These are phyloP conservation scores for Osmoderma eremita DNA, from an alignment of 2,888 invertebrate species.

Conservation along the genomic window DNA sequence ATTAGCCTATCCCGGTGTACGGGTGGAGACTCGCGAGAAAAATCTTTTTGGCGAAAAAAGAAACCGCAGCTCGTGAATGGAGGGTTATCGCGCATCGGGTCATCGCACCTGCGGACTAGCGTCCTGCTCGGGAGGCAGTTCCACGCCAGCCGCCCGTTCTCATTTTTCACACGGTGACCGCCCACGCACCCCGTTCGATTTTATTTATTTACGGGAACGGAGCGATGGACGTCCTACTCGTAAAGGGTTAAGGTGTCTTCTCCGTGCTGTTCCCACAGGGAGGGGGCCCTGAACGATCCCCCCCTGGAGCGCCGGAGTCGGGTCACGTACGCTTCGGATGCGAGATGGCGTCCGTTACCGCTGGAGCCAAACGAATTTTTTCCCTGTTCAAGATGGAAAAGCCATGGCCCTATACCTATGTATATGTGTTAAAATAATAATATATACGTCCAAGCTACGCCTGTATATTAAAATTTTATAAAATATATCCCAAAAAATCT, in stretches of 20 bases:
- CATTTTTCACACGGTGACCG: constrained; percentile 41
- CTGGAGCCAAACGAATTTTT: constrained; percentile 20
- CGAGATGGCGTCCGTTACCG: constrained; percentile 22
- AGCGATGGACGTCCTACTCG: constrained; percentile 20
- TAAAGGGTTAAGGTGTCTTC: constrained; percentile 23
- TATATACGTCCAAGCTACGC: no score
- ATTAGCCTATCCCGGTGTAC: constrained; percentile 64
- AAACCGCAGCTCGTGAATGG: constrained; percentile 64
- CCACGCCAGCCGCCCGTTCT: constrained; percentile 46
- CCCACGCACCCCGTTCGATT: constrained; percentile 34
- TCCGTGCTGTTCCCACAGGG: constrained; percentile 3
- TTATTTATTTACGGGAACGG: constrained; percentile 38
- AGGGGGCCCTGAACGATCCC: neutral
- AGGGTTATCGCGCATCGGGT: constrained; percentile 64
- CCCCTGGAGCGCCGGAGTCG: constrained; percentile 4
- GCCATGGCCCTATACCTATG: neutral
- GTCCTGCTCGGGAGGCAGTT: constrained; percentile 27
- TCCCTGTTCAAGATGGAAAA: neutral
- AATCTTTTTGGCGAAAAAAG: constrained; percentile 63
- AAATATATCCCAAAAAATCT: no score
- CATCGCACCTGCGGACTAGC: constrained; percentile 63
- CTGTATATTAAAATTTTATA: no score
- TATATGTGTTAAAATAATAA: no score
- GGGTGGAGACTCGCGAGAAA: constrained; percentile 66
- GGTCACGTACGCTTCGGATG: constrained; percentile 10